phyloP scores from a whole-genome alignment of 2,888 invertebrate genomes.

The Euplagia quadripunctaria region DNA sequence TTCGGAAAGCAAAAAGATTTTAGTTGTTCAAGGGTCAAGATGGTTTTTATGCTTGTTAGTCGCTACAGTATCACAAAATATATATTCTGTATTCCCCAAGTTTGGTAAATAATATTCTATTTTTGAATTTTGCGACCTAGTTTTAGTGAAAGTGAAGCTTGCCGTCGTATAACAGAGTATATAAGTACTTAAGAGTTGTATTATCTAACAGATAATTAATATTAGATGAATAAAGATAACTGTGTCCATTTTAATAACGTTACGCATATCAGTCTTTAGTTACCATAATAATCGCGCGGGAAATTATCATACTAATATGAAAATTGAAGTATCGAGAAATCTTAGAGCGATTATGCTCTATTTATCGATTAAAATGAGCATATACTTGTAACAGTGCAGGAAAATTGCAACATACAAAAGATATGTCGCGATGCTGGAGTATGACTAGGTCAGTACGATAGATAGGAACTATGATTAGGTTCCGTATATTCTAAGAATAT shows the following conservation, averaged over 20 bases:
- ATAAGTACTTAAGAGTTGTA: not conserved
- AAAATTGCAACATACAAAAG: no score
- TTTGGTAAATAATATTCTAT: not conserved
- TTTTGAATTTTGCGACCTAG: not conserved
- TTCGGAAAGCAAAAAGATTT: no score
- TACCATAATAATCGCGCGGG: no score
- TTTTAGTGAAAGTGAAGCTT: constrained; percentile 1
- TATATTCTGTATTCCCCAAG: no score
- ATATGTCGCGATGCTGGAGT: no score
- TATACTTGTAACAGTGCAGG: not conserved
- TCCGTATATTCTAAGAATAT: no score
- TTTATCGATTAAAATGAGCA: not conserved
- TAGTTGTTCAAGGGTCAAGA: no score
- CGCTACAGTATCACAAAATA: no score
- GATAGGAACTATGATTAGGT: no score
- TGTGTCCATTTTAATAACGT: not conserved
- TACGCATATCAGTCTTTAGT: not conserved
- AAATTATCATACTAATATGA: not conserved
- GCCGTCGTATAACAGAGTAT: not conserved
- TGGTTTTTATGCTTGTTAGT: no score
- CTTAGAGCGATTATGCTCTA: not conserved
- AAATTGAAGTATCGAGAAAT: not conserved
- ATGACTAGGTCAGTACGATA: no score
- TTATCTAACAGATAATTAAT: not conserved
- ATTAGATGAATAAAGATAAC: not conserved